Percentiles rank a stretch among this genome's conserved stretches.
These are phyloP conservation scores for Rhingia campestris DNA, from an alignment of 2,888 invertebrate genomes.

Conservation along the genomic window DNA sequence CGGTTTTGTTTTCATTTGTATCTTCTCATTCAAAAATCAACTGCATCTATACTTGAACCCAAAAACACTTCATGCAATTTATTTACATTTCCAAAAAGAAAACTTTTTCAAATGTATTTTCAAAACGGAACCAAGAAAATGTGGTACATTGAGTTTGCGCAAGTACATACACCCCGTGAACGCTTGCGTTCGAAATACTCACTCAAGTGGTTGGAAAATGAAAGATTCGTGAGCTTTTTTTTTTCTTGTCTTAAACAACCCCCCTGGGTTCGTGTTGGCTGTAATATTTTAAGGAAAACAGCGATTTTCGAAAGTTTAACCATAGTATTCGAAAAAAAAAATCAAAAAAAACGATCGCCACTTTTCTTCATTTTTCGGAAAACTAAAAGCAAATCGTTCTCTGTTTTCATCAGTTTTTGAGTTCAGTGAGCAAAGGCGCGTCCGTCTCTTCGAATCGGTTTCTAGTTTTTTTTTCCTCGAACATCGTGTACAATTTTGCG, in stretches of 20 bases:
- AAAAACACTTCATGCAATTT: constrained; percentile 7
- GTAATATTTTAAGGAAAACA: constrained; percentile 35
- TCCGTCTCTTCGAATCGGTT: constrained; percentile 46
- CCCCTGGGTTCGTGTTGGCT: not conserved
- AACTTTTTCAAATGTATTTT: not conserved
- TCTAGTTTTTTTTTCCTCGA: constrained; percentile 22
- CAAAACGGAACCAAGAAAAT: constrained; percentile 4
- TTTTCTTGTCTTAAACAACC: constrained; percentile 31
- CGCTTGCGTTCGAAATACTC: constrained; percentile 42
- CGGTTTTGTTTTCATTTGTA: not conserved
- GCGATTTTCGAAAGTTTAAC: constrained; percentile 14
- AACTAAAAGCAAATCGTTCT: constrained; percentile 37
- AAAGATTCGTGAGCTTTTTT: constrained; percentile 12
- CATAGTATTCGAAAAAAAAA: constrained; percentile 76
- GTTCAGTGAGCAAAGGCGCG: constrained; percentile 66
- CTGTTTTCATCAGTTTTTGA: constrained; percentile 74
- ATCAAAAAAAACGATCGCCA: constrained; percentile 29
- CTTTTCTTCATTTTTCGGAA: constrained; percentile 32
- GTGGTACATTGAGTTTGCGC: constrained; percentile 30
- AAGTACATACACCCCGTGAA: constrained; percentile 19
- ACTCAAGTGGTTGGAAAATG: constrained; percentile 55
- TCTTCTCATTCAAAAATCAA: not conserved
- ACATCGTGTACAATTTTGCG: constrained; percentile 56
- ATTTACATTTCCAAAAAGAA: constrained; percentile 20
- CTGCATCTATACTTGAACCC: not conserved